Conservation (phyloP, 2,797 vertebrate species). For the Sebastes aleutianus region DNA sequence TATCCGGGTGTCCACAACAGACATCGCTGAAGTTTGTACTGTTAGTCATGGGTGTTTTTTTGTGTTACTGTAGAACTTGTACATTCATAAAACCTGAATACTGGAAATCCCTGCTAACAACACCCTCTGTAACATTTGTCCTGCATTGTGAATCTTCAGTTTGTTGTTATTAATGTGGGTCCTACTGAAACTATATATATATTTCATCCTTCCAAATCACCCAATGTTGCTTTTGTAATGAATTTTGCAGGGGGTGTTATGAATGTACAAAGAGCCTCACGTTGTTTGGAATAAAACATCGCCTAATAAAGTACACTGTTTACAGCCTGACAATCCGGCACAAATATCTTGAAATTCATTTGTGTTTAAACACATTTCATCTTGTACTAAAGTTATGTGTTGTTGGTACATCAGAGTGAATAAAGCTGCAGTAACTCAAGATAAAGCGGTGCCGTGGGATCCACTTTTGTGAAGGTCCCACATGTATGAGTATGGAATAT, state of each 20-base stretch:
- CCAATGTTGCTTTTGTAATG: constrained; percentile 7
- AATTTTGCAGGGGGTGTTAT: constrained; percentile 27
- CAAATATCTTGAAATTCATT: constrained; percentile 26
- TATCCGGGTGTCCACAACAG: neutral
- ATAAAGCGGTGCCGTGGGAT: neutral
- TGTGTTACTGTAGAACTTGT: constrained; percentile 32
- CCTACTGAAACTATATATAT: constrained; percentile 12
- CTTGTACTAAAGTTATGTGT: constrained; percentile 6
- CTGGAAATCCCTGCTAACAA: constrained; percentile 15
- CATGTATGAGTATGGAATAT: neutral
- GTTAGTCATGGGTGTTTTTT: neutral
- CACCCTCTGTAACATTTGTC: neutral
- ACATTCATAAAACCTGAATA: constrained; percentile 16
- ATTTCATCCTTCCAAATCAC: constrained; percentile 19
- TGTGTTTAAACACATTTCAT: constrained; percentile 13
- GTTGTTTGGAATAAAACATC: constrained; percentile 26
- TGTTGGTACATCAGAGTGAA: neutral
- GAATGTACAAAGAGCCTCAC: constrained; percentile 59
- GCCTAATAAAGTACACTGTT: constrained; percentile 59
- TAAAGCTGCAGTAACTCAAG: neutral
- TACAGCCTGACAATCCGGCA: constrained; percentile 62
- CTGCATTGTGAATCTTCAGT: neutral
- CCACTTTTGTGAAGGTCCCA: constrained; percentile 5
- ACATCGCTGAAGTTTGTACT: constrained; percentile 33
- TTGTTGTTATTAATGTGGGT: constrained; percentile 6